Base-by-base conservation (phyloP, 2,888 invertebrate genomes). In the Acleris sparsana region DNA sequence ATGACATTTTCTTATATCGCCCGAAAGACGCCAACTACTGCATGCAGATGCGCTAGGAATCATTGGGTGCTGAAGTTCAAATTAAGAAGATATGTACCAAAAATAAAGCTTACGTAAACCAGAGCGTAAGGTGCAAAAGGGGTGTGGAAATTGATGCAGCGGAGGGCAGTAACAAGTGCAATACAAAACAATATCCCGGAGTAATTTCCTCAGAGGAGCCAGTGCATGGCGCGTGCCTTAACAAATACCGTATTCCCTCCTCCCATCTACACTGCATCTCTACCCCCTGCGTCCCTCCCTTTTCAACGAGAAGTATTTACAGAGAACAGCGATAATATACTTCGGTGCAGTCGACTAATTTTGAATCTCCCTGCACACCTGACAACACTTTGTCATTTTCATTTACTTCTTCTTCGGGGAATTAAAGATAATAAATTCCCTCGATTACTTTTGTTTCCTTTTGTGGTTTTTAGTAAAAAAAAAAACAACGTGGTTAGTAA, bases 101-200 rank as follows among this genome's bases (percentile, higher is more conserved):
- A 4, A 13, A 39, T 33, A 33, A 11, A 13, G 3, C 39, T 13
- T 11, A 43, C 52, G 61, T 66, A 62, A 66, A 62, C 51, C 51
- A 56, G 55, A 53, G 57, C 18, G 49, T 49, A 18, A 52, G 49
- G 66, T 53, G 49, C 46, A 57, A 66, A 53, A 29, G 46, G 48
- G 48, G 33, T 18, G 18, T 25, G 53, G 56, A 39, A 20, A 39
- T 56, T 22, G 44, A 20, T 22, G 59, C 46, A 53, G 22, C 53
- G 53, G 61, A 22, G 60, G 25, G 69, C 63, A 68, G 78, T 79
- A 78, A 81, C 80, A 79, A 83, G 80, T 80, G 80, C 80, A 79
- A 76, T 78, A 80, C 78, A 82, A 82, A 84, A 85, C 81, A 83
- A 83, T 84, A 82, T 79, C 78, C 76, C 74, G 70, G 62, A 75